These are phyloP conservation scores for Drosophila quadrilineata DNA, from an alignment of 1,140 invertebrate species.

Conservation along the genomic window DNA sequence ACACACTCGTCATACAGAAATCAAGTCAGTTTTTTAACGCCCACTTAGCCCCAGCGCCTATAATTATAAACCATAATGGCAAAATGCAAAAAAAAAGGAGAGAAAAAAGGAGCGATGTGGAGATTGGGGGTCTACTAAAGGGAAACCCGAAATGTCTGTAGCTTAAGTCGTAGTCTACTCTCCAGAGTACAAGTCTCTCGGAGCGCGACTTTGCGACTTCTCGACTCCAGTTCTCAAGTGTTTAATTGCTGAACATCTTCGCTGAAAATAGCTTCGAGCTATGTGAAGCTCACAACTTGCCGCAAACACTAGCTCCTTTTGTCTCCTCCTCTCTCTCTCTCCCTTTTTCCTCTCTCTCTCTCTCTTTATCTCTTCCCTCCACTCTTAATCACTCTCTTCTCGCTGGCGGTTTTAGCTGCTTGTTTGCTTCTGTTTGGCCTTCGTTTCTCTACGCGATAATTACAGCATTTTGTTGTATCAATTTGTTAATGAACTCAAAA, in stretches of 20 bases:
- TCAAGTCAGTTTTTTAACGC: conserved; percentile 35
- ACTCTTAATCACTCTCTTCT: too few relatives aligned
- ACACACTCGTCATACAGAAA: background rate
- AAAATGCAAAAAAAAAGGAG: conserved; percentile 53
- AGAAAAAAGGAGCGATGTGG: background rate
- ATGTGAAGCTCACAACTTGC: conserved; percentile 49
- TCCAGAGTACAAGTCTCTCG: conserved; percentile 37
- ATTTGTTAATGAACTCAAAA: conserved; percentile 74
- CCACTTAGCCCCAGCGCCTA: conserved; percentile 59
- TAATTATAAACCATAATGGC: conserved; percentile 72
- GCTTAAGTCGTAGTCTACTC: background rate
- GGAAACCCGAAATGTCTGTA: too few relatives aligned
- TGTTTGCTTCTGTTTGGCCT: conserved; percentile 38
- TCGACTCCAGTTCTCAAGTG: conserved; percentile 54
- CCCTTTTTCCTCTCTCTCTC: background rate
- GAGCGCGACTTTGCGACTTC: too few relatives aligned
- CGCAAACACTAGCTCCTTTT: background rate
- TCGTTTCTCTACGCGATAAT: conserved; percentile 58
- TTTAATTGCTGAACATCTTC: conserved; percentile 65
- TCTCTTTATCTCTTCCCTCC: background rate
- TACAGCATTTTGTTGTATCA: conserved; percentile 78
- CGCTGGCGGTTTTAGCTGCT: too few relatives aligned
- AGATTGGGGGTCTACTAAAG: too few relatives aligned
- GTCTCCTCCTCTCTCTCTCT: background rate
- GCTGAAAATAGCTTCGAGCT: conserved; percentile 73